Evolutionary conservation across 2,888 invertebrate species (phyloP), one percentile per base, ranked within the genome.

Genomic region (Hoplodrina ambigua): DNA sequence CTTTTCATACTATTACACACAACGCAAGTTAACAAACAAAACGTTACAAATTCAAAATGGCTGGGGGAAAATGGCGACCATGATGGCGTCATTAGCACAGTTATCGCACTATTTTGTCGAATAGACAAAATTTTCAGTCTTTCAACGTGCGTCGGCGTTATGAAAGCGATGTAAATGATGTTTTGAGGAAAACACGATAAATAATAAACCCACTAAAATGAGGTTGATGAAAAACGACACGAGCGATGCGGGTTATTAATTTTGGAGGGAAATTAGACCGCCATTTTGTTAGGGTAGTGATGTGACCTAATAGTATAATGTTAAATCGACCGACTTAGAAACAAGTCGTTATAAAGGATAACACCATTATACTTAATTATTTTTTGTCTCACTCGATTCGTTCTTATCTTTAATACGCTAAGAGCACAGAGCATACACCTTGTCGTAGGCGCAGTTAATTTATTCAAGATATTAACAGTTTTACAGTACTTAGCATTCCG

Each of bases 31-130:
- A 87, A 88, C 90, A 91, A 93, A 94, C 94, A 95, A 94, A 94
- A 92, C 91, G 87, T 90, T 89, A 87, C 78, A 85, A 87, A 92
- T 90, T 88, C 90, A 93, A 93, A 94, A 93, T 90, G 91, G 91
- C 88, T 81, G 82, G 85, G 82, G 80, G 80, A 90, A 93, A 94
- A 94, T 91, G 92, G 92, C 90, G 84, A 84, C 87, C 85, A 75
- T 89, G 89, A 90, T 89, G 91, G 89, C 90, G 91, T 96, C 95
- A 95, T 96, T 96, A 96, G 93, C 92, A 87, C 91, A 91, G 92
- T 92, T 94, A 94, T 94, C 94, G 89, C 94, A 95, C 95, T 95
- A 95, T 96, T 94, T 92, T 92, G 95, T 92, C 91, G 93, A 94
- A 93, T 94, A 94, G 94, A 94, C 96, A 91, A 93, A 94, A 95